These are phyloP conservation scores for Ladona fulva DNA, from an alignment of 1,140 invertebrate genomes.

Conservation along the genomic window DNA sequence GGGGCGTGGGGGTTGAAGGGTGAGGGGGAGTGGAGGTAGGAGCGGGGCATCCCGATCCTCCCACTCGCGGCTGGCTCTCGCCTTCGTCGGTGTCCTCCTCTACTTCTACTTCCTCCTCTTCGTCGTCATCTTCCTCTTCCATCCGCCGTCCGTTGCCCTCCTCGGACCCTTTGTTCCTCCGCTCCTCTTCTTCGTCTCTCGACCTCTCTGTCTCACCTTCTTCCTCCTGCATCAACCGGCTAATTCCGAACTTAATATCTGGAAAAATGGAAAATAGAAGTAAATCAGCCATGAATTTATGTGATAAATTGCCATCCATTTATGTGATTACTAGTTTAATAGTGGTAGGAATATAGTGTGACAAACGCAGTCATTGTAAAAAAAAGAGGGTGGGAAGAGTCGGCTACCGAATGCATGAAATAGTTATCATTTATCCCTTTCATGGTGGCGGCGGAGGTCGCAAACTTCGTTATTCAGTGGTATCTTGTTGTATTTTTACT, in stretches of 20 bases:
- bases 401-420: too few relatives aligned
- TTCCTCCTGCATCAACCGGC: background rate
- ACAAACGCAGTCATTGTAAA: too few relatives aligned
- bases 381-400: too few relatives aligned
- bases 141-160: background rate
- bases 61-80: background rate
- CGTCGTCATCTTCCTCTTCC: background rate
- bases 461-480: too few relatives aligned
- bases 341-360: too few relatives aligned
- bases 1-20: background rate
- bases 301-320: too few relatives aligned
- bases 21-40: background rate
- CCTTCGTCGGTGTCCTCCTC: background rate
- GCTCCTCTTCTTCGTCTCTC: background rate
- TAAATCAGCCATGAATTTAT: too few relatives aligned
- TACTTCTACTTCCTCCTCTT: background rate
- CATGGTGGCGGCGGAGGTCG: too few relatives aligned
- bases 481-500: too few relatives aligned
- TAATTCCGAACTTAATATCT: background rate
- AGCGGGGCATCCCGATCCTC: background rate
- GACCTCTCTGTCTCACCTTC: background rate
- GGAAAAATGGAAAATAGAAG: background rate
- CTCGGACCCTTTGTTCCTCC: background rate
- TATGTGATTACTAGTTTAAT: too few relatives aligned
- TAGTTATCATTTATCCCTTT: too few relatives aligned